phyloP scores from a whole-genome alignment of 2,113 vertebrate genomes.

The Rynchops niger region DNA sequence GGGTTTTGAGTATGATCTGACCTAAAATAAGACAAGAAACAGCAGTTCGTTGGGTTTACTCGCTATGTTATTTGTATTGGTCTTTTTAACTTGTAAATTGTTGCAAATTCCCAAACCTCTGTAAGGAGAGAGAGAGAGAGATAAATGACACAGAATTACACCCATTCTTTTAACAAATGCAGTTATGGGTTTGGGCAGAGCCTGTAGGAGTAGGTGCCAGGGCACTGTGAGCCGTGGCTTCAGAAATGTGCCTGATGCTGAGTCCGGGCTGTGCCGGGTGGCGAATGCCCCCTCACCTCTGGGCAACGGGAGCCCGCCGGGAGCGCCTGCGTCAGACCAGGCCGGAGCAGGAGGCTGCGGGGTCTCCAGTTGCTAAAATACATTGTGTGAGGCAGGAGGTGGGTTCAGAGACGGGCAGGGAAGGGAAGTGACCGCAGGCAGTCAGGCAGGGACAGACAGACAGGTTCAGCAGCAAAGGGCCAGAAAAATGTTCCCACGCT shows the following conservation, averaged over 20 bases:
- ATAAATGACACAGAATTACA: background rate
- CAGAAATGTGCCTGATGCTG: background rate
- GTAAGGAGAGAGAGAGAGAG: background rate
- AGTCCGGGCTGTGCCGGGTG: background rate
- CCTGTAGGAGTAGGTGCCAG: background rate
- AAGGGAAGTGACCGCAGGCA: background rate
- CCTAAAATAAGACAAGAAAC: background rate
- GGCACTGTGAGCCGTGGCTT: background rate
- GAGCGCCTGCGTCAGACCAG: background rate
- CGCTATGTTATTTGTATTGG: background rate
- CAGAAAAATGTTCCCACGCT: background rate
- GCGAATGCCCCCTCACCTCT: background rate
- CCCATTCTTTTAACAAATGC: background rate
- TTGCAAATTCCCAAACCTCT: background rate
- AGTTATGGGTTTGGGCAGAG: background rate
- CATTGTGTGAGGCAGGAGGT: background rate
- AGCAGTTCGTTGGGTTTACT: background rate
- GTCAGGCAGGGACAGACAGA: rapidly evolving
- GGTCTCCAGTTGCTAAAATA: background rate
- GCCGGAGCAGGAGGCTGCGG: background rate
- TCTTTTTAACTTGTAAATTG: background rate
- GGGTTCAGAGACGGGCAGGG: background rate
- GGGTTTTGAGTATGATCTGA: background rate
- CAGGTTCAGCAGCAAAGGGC: background rate
- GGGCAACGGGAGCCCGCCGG: background rate